A percentile compares a stretch with the other conserved stretches of the same genome.
These are phyloP conservation scores for Sceliomorpha sp. DNA, from an alignment of 2,888 invertebrate genomes.

Conservation along the genomic window DNA sequence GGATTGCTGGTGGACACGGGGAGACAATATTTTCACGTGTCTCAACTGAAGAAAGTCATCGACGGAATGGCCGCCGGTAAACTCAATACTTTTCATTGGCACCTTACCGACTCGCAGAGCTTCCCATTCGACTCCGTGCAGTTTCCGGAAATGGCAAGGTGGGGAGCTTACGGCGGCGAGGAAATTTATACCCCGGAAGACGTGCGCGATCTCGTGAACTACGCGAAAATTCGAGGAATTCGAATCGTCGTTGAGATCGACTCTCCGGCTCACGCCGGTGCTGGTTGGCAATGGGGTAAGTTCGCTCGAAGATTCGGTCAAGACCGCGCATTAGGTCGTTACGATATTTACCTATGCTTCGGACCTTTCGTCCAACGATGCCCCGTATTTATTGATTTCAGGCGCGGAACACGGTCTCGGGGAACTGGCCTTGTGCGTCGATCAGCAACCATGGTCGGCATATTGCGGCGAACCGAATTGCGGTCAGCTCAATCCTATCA, in stretches of 20 bases:
- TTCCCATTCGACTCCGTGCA: conserved; percentile 91
- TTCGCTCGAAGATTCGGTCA: too few relatives aligned
- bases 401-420: conserved; percentile 86
- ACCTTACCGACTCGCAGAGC: conserved; percentile 94
- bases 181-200: conserved; percentile 88
- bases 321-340: too few relatives aligned
- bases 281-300: conserved; percentile 91
- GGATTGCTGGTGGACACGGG: conserved; percentile 95
- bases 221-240: conserved; percentile 90
- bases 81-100: conserved; percentile 97
- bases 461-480: conserved; percentile 93
- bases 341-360: too few relatives aligned
- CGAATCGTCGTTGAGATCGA: conserved; percentile 94
- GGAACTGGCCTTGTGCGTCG: conserved; percentile 89
- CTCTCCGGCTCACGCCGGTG: conserved; percentile 93
- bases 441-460: conserved; percentile 89
- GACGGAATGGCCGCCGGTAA: conserved; percentile 95
- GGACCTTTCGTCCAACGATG: too few relatives aligned
- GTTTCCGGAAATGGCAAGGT: conserved; percentile 89
- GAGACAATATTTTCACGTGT: conserved; percentile 91
- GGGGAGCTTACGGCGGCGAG: conserved; percentile 92
- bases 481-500: conserved; percentile 91
- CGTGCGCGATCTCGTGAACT: conserved; percentile 87
- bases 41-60: conserved; percentile 86
- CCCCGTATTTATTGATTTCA: too few relatives aligned